Evolutionary conservation across 53 echinoderm and acorn worm species (phyloP).

Genomic region (Glandiceps talaboti): DNA sequence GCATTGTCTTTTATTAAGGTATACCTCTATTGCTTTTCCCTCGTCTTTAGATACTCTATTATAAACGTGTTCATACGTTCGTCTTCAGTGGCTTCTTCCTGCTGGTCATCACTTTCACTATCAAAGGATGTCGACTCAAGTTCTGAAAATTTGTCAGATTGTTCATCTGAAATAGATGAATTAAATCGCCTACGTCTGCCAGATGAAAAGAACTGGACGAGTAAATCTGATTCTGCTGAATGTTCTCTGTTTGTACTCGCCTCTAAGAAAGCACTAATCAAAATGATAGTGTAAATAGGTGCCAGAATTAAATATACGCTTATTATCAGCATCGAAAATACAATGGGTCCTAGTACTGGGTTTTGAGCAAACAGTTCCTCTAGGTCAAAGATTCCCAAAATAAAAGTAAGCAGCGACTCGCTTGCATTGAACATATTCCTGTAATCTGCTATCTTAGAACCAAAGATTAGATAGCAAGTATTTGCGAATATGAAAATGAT

Average conservation of each 20-base stretch:
- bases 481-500: conserved; percentile 27
- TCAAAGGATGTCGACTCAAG: no score
- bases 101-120: no score
- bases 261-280: neutral
- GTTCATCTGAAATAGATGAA: no score
- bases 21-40: no score
- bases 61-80: no score
- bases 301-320: neutral
- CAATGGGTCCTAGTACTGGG: neutral
- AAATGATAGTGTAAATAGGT: neutral
- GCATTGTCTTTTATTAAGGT: no score
- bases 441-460: conserved; percentile 37
- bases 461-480: conserved; percentile 38
- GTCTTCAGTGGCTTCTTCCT: no score
- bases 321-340: neutral
- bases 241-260: neutral
- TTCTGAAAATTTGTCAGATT: no score
- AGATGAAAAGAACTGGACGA: no score
- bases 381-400: conserved; percentile 40
- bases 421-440: conserved; percentile 29
- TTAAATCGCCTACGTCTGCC: no score
- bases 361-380: neutral
- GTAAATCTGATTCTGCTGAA: neutral
- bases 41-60: no score
- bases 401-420: conserved; percentile 39